Evolutionary conservation across 2,888 invertebrate species (phyloP).

Genomic region (Ganaspis brasiliensis): DNA sequence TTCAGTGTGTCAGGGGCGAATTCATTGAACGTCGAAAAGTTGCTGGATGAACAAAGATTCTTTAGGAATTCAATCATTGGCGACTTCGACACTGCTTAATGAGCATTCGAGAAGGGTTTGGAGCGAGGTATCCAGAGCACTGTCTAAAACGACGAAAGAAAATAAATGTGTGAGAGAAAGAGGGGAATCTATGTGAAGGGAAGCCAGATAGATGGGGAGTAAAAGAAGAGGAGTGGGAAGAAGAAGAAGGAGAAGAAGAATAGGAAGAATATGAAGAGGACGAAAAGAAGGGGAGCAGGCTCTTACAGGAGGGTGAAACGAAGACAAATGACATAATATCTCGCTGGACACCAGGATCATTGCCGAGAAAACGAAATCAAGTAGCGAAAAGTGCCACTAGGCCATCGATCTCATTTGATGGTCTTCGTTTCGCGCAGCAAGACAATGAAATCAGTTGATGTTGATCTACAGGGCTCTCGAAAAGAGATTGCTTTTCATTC

Average conservation of each 20-base stretch:
- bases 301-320: constrained; percentile 63
- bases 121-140: constrained; percentile 44
- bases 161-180: constrained; percentile 55
- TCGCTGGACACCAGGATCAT: constrained; percentile 73
- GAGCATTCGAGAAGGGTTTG: constrained; percentile 23
- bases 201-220: constrained; percentile 43
- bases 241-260: constrained; percentile 38
- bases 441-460: constrained; percentile 73
- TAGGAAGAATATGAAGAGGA: no score
- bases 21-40: constrained; percentile 30
- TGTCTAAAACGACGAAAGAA: constrained; percentile 54
- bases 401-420: constrained; percentile 72
- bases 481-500: constrained; percentile 70
- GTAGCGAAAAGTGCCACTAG: constrained; percentile 69
- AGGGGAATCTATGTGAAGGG: constrained; percentile 1
- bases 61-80: constrained; percentile 30
- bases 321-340: constrained; percentile 79
- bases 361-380: constrained; percentile 75
- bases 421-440: constrained; percentile 70
- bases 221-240: constrained; percentile 48
- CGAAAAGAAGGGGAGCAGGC: constrained; percentile 29
- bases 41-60: constrained; percentile 26
- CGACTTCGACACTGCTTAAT: constrained; percentile 23
- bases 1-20: background rate
- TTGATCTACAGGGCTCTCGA: constrained; percentile 65